Evolutionary conservation across 2,797 vertebrate genomes (phyloP).

Genomic region (Danio choprae): DNA sequence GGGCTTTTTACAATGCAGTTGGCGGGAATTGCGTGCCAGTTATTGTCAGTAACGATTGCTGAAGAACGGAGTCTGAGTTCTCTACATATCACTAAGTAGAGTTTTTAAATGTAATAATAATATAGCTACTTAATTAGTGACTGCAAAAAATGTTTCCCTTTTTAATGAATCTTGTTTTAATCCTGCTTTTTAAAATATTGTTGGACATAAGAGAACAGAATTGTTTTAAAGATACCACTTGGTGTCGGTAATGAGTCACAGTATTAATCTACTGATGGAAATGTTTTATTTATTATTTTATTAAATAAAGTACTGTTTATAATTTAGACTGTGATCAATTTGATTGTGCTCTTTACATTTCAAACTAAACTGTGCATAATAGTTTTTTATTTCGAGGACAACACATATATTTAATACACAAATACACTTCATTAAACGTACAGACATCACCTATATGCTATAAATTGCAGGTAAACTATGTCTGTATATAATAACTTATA

Average conservation of each 20-base stretch:
- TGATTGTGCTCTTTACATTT: background rate
- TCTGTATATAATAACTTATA: background rate
- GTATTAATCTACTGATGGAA: no score
- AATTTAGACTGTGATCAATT: no score
- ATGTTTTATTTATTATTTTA: no score
- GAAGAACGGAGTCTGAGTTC: background rate
- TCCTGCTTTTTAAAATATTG: background rate
- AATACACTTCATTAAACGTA: no score
- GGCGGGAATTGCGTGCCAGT: slow-evolving; percentile 2
- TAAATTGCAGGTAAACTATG: no score
- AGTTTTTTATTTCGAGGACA: no score
- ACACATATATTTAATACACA: no score
- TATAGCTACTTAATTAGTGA: background rate
- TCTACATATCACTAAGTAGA: background rate
- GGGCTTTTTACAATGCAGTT: slow-evolving; percentile 11
- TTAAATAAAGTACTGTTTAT: no score
- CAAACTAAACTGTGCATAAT: background rate
- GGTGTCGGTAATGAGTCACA: slow-evolving; percentile 28
- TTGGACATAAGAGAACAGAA: background rate
- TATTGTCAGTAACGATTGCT: slow-evolving; percentile 10
- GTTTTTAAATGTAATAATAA: background rate
- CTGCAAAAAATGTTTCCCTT: background rate
- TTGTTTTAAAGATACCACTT: background rate
- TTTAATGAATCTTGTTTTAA: no score
- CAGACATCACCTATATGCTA: no score